phyloP scores from a whole-genome alignment of 2,113 vertebrate species.

The Cyprinodon brontotheroides region DNA sequence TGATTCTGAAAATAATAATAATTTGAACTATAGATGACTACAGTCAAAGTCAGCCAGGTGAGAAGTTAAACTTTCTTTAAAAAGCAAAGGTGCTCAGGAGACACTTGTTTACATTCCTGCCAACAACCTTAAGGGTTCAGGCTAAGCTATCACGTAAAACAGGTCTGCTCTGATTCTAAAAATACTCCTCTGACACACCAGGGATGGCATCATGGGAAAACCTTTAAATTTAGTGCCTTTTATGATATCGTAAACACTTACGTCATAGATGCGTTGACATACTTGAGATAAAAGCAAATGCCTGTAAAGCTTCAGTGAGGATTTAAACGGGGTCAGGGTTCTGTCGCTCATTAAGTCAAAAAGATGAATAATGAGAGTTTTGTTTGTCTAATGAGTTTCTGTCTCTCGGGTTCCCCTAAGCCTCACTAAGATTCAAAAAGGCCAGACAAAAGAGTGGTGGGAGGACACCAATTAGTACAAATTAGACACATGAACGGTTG shows the following conservation, averaged over 20 bases:
- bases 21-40: not conserved
- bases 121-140: constrained; percentile 8
- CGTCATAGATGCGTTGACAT: not conserved
- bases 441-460: constrained; percentile 40
- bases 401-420: constrained; percentile 10
- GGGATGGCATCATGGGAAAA: not conserved
- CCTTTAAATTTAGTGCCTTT: not conserved
- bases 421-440: constrained; percentile 1
- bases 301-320: constrained; percentile 1
- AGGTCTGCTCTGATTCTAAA: constrained; percentile 11
- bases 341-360: constrained; percentile 11
- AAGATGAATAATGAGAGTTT: constrained; percentile 46
- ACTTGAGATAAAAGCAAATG: not conserved
- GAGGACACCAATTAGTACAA: constrained; percentile 55
- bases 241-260: not conserved
- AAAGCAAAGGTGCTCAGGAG: not conserved
- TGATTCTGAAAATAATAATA: too few species aligned
- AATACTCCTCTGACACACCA: not conserved
- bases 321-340: constrained; percentile 2
- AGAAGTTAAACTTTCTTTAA: not conserved
- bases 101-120: not conserved
- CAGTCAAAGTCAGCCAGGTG: not conserved
- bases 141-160: constrained; percentile 35
- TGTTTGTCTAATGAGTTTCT: constrained; percentile 65
- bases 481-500: constrained; percentile 66